phyloP scores from a whole-genome alignment of 2,888 invertebrate genomes.

The Andrena chrysosceles region DNA sequence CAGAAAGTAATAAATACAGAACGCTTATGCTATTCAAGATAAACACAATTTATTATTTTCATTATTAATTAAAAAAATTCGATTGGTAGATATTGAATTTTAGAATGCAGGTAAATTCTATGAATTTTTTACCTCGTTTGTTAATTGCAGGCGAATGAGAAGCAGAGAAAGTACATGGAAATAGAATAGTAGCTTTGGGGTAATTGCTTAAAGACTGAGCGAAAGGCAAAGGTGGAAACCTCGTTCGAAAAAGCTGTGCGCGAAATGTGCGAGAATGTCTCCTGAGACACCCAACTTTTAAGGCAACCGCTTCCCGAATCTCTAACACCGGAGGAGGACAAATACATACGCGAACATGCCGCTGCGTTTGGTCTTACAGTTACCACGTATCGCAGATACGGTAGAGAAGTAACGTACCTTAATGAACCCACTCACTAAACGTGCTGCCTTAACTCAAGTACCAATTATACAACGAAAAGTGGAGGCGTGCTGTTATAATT shows the following conservation, averaged over 20 bases:
- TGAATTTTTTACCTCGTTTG: background rate
- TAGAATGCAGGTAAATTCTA: conserved; percentile 60
- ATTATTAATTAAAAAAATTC: conserved; percentile 87
- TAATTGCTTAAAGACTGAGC: conserved; percentile 76
- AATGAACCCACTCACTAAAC: conserved; percentile 57
- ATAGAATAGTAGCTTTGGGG: conserved; percentile 83
- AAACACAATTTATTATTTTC: too few relatives aligned
- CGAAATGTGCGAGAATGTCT: conserved; percentile 85
- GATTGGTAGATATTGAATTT: conserved; percentile 80
- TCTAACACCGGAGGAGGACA: conserved; percentile 85
- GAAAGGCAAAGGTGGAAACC: conserved; percentile 49
- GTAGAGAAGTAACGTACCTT: conserved; percentile 72
- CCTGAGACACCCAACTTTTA: conserved; percentile 83
- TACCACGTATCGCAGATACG: conserved; percentile 75
- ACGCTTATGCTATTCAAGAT: too few relatives aligned
- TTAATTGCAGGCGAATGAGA: conserved; percentile 72
- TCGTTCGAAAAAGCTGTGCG: conserved; percentile 84
- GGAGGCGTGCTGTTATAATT: background rate
- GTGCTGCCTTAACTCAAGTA: background rate
- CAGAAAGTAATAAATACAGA: too few relatives aligned
- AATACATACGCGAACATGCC: conserved; percentile 85
- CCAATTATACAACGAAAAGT: too few relatives aligned
- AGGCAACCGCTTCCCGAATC: conserved; percentile 86
- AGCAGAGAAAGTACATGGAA: conserved; percentile 79
- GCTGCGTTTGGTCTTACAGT: conserved; percentile 85